These are phyloP conservation scores for Dromaius novaehollandiae DNA, from an alignment of 2,113 vertebrate species.

Conservation along the genomic window DNA sequence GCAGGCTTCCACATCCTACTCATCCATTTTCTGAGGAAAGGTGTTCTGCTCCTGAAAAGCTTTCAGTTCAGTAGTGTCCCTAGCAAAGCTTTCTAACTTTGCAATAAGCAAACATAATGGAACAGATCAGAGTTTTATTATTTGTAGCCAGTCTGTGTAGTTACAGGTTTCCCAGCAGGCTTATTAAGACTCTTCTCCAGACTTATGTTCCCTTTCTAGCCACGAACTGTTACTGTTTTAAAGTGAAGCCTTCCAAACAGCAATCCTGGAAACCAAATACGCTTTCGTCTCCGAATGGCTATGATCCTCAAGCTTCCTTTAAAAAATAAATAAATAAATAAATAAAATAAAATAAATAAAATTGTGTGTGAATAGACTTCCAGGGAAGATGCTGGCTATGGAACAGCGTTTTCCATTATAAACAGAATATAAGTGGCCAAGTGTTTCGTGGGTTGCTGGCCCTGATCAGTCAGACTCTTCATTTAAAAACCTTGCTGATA, in stretches of 20 bases:
- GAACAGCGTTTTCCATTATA: not conserved
- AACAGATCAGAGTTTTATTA: not conserved
- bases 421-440: not conserved
- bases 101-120: not conserved
- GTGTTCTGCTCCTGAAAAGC: not conserved
- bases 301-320: not conserved
- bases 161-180: not conserved
- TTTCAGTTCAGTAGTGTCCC: too few relatives aligned
- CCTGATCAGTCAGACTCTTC: not conserved
- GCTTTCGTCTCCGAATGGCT: not conserved
- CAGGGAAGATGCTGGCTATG: not conserved
- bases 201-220: not conserved
- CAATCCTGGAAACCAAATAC: not conserved
- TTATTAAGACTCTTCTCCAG: not conserved
- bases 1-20: not conserved
- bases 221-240: not conserved
- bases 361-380: not conserved
- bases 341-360: not conserved
- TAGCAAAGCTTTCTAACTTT: too few relatives aligned
- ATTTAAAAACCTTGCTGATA: too few relatives aligned
- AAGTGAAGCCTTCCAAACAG: not conserved
- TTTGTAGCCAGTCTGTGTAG: not conserved
- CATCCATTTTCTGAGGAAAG: not conserved
- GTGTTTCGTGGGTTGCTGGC: not conserved
- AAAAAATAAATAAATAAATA: not conserved